These are phyloP conservation scores for Scaptomyza polygonia DNA, from an alignment of 2,888 invertebrate species.

Conservation along the genomic window DNA sequence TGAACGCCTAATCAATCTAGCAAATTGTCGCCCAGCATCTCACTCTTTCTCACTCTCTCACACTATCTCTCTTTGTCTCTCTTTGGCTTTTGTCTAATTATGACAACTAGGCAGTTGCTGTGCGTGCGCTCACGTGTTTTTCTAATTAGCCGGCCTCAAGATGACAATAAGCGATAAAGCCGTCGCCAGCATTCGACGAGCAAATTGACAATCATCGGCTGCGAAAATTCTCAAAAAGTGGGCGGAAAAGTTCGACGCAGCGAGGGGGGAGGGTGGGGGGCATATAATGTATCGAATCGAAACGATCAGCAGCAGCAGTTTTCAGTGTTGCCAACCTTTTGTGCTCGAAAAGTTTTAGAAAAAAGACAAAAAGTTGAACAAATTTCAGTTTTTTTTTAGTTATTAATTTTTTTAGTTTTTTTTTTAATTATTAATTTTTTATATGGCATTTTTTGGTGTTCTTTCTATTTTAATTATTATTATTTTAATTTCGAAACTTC, in stretches of 20 bases:
- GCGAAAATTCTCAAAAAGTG: neutral
- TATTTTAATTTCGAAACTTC: no score
- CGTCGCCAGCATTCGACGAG: constrained; percentile 62
- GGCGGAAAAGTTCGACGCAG: no score
- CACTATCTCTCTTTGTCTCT: constrained; percentile 14
- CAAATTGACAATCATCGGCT: constrained; percentile 81
- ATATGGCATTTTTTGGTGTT: no score
- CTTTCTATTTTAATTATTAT: no score
- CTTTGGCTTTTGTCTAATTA: constrained; percentile 63
- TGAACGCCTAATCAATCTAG: constrained; percentile 77
- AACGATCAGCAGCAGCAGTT: no score
- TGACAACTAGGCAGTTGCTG: constrained; percentile 74
- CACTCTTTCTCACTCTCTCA: neutral
- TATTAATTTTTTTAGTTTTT: no score
- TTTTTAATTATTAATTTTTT: neutral
- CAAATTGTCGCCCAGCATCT: constrained; percentile 75
- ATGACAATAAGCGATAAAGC: constrained; percentile 74
- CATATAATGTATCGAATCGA: neutral
- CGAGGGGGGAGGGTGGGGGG: neutral
- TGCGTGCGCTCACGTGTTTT: constrained; percentile 78
- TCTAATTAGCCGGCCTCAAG: constrained; percentile 71
- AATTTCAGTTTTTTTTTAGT: no score
- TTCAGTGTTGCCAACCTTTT: constrained; percentile 33
- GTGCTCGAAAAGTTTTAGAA: neutral
- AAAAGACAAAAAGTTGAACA: no score